Evolutionary conservation across 2,888 invertebrate genomes (phyloP).

Genomic region (Clunio marinus): DNA sequence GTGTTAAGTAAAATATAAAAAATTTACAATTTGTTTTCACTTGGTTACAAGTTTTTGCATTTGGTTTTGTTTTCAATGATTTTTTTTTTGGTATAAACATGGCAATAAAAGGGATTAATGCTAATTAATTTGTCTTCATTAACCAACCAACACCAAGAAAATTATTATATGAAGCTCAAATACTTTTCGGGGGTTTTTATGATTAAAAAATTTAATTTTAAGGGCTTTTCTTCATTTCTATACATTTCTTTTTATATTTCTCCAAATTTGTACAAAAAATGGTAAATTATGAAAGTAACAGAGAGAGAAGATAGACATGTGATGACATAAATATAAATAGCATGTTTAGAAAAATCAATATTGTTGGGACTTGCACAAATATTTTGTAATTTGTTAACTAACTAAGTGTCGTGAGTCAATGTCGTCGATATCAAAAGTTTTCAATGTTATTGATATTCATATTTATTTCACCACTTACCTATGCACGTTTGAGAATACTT

Average conservation of each 20-base stretch:
- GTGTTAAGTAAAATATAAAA: conserved; percentile 12
- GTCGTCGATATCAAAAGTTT: too few relatives aligned
- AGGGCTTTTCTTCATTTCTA: neutral
- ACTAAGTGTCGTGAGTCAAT: too few relatives aligned
- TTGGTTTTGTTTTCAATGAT: neutral
- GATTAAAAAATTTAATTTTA: neutral
- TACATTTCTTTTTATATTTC: neutral
- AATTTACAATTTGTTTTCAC: conserved; percentile 19
- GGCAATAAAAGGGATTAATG: neutral
- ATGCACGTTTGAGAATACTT: neutral
- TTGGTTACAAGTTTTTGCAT: neutral
- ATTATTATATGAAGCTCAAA: neutral
- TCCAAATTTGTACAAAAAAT: conserved; percentile 30
- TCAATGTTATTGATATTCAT: neutral
- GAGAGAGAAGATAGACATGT: neutral
- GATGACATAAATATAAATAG: neutral
- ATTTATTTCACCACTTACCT: neutral
- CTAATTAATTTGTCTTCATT: neutral
- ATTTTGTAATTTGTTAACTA: too few relatives aligned
- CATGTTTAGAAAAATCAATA: neutral
- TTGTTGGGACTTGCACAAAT: neutral
- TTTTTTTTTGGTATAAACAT: neutral
- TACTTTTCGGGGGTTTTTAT: neutral
- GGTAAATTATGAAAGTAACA: conserved; percentile 21
- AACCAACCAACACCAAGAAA: conserved; percentile 33